Evolutionary conservation across 2,888 invertebrate species (phyloP), one percentile per base, ranked within the genome.

Genomic region (Drosophila putrida): DNA sequence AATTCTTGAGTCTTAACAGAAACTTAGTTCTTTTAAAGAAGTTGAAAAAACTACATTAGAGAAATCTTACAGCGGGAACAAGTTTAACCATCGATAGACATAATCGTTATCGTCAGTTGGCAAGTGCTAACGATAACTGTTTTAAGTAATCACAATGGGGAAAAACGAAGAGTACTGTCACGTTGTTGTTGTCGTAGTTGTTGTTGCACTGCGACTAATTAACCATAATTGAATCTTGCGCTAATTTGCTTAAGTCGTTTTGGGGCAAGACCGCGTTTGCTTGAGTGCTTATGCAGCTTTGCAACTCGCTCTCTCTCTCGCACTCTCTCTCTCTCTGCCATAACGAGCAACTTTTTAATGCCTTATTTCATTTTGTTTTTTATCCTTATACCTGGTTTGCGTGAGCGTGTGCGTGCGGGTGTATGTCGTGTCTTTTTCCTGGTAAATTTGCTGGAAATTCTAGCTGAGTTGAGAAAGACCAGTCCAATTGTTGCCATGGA

Each of bases 211-310:
- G 68, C 55, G 27, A 25, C 75, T 78, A 77, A 75, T 84, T 82
- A 83, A 62, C 70, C 78, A 68, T 87, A 83, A 86, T 83, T 87
- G 66, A 84, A 82, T 84, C 55, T 70, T 55, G 51, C 71, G 72
- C 87, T 80, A 83, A 86, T 86, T 82, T 72, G 64, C 68, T 67
- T 66, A 75, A 81, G 80, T 69, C 75, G 49, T 59, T 59, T 58
- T 49, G 31, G 38, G 54, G 13, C 36, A 44, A 20, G 33, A 35
- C n/a, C 58, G 43, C 55, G 46, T 47, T 53, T 50, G 57, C 54
- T 39, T 46, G 47, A 75, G 67, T 62, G 68, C 72, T 54, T 49
- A 8, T 49, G 44, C 63, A 57, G 57, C 63, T 71, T 49, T 58
- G 31, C 49, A 58, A 47, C 60, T 10, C 53, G n/a, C 39, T 13